Evolutionary conservation across 2,797 vertebrate species (phyloP).

Genomic region (Glyptemys insculpta): DNA sequence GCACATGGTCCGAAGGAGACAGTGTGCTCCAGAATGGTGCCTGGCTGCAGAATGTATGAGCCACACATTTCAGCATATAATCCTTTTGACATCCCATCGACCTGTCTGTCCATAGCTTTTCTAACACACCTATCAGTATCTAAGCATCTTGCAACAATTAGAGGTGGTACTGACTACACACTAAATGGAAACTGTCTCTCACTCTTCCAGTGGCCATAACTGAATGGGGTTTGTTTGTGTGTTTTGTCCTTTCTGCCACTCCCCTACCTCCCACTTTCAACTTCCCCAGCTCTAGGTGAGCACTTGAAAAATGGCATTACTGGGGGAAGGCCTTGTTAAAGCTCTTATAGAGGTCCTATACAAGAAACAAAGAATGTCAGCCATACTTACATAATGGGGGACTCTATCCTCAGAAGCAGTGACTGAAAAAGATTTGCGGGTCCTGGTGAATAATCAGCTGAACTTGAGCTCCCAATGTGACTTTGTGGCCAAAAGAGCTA

Average conservation of each 20-base stretch:
- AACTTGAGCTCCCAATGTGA: too few species aligned
- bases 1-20: neutral
- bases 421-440: too few species aligned
- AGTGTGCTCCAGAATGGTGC: neutral
- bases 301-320: neutral
- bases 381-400: too few species aligned
- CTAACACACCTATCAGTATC: neutral
- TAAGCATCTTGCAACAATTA: neutral
- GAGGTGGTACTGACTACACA: neutral
- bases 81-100: neutral
- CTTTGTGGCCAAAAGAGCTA: too few species aligned
- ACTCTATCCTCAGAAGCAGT: too few species aligned
- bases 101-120: neutral
- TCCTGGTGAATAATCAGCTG: too few species aligned
- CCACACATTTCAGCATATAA: neutral
- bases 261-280: neutral
- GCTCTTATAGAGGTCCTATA: neutral
- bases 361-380: too few species aligned
- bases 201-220: neutral
- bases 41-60: neutral
- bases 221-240: neutral
- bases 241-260: neutral
- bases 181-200: neutral
- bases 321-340: neutral
- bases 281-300: rapidly evolving